A percentile compares a stretch with the other conserved stretches of the same genome.
Conservation (phyloP, 2,113 vertebrate genomes). For the Caranx ignobilis region DNA sequence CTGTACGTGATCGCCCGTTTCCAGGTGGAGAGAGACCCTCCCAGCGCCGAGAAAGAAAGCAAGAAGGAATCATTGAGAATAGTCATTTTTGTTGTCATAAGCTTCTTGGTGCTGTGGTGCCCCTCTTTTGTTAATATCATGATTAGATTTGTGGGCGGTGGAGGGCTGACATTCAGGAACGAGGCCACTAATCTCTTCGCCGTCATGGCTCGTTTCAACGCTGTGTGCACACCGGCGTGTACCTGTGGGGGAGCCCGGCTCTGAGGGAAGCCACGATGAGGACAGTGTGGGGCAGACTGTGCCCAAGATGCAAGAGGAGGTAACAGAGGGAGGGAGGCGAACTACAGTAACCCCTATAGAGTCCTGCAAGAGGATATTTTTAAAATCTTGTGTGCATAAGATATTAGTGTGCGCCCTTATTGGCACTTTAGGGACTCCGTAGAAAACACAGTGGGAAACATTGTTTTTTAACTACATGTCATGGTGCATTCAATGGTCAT, state of each 20-base stretch:
- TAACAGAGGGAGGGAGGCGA: neutral
- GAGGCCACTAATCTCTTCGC: constrained; percentile 77
- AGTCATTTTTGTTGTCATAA: constrained; percentile 77
- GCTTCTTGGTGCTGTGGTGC: constrained; percentile 76
- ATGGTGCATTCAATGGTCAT: neutral
- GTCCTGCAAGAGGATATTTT: too few species aligned
- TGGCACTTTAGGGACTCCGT: too few species aligned
- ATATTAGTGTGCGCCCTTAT: too few species aligned
- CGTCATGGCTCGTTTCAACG: constrained; percentile 76
- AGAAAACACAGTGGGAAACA: too few species aligned
- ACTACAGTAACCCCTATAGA: neutral
- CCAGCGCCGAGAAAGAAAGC: constrained; percentile 70
- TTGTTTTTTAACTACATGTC: too few species aligned
- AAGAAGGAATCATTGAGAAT: constrained; percentile 77
- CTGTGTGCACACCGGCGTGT: constrained; percentile 73
- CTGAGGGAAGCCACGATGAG: constrained; percentile 65
- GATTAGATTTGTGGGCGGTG: constrained; percentile 42
- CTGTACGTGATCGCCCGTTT: constrained; percentile 73
- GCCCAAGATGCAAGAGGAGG: constrained; percentile 54
- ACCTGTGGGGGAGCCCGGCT: constrained; percentile 78
- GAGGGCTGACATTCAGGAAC: constrained; percentile 70
- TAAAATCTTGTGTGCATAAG: too few species aligned
- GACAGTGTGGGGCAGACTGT: constrained; percentile 68
- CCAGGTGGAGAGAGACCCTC: constrained; percentile 72
- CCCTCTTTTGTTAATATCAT: constrained; percentile 79